These are phyloP conservation scores for Allygus modestus DNA, from an alignment of 2,888 invertebrate genomes.

Conservation along the genomic window DNA sequence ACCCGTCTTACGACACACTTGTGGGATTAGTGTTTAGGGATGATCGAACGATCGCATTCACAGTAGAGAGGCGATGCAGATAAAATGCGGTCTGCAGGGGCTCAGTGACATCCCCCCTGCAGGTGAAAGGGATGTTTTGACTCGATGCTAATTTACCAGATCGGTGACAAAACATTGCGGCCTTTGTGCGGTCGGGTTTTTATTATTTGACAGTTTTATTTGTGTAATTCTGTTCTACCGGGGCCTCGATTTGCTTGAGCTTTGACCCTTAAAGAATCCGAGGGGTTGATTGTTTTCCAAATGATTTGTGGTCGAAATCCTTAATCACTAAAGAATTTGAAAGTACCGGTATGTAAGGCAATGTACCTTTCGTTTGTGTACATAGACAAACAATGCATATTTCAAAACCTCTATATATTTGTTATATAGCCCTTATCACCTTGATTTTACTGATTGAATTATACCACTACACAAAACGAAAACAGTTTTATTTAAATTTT, in stretches of 20 bases:
- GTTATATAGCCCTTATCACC: no score
- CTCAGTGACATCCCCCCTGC: constrained; percentile 17
- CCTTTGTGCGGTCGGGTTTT: neutral
- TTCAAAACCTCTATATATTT: no score
- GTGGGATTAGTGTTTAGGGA: constrained; percentile 10
- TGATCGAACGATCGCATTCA: constrained; percentile 18
- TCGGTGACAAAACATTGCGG: constrained; percentile 24
- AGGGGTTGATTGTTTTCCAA: neutral
- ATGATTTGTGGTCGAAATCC: neutral
- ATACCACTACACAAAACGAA: no score
- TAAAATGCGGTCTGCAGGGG: constrained; percentile 10
- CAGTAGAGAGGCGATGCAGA: constrained; percentile 30
- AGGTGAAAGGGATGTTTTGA: constrained; percentile 51
- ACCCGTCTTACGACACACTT: constrained; percentile 36
- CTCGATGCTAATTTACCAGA: constrained; percentile 54
- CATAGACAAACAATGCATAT: no score
- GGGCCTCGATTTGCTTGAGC: neutral
- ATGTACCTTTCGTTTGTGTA: no score
- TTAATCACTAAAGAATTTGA: no score
- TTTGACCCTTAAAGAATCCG: neutral
- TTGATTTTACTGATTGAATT: no score
- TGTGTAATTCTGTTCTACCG: constrained; percentile 12
- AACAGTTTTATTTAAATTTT: no score
- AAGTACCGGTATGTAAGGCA: no score
- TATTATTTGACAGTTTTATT: constrained; percentile 36